Conservation (phyloP, 1,140 invertebrate genomes). For the Zaprionus africanus region DNA sequence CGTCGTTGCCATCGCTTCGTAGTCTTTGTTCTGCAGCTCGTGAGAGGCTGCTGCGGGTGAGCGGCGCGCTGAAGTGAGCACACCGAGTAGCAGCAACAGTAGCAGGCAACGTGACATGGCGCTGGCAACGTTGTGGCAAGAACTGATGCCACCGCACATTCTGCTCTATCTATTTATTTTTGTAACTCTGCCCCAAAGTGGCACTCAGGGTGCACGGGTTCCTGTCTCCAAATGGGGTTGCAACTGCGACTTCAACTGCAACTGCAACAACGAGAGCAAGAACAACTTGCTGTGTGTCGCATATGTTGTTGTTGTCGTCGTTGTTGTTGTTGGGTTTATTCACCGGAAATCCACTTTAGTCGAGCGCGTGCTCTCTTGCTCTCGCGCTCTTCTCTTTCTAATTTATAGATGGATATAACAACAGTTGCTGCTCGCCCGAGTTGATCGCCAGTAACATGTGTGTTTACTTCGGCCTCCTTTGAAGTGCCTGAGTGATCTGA, state of each 20-base stretch:
- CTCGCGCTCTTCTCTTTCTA: conserved; percentile 44
- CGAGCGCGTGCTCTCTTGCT: conserved; percentile 14
- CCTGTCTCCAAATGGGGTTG: conserved; percentile 38
- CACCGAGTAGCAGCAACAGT: conserved; percentile 34
- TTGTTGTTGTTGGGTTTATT: conserved; percentile 63
- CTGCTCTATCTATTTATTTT: conserved; percentile 61
- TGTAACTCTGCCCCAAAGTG: conserved; percentile 58
- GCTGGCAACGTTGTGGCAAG: conserved; percentile 25
- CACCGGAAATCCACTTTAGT: conserved; percentile 83
- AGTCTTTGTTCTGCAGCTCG: conserved; percentile 71
- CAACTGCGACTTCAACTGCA: conserved; percentile 37
- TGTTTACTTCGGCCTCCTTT: conserved; percentile 50
- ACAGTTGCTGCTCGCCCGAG: conserved; percentile 56
- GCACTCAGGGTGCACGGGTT: conserved; percentile 30
- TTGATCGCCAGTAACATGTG: conserved; percentile 72
- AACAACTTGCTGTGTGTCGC: conserved; percentile 52
- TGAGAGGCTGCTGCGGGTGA: conserved; percentile 36
- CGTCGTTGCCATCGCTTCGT: conserved; percentile 53
- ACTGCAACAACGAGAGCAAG: conserved; percentile 22
- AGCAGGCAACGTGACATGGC: conserved; percentile 31
- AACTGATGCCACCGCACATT: conserved; percentile 16
- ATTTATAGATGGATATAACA: conserved; percentile 67
- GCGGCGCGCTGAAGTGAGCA: conserved; percentile 32
- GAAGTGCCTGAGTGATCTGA: conserved; percentile 46
- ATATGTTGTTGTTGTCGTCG: conserved; percentile 63